A percentile compares a stretch with the other conserved stretches of the same genome.
phyloP scores from a whole-genome alignment of 1,140 invertebrate genomes.

The Megalopta genalis region DNA sequence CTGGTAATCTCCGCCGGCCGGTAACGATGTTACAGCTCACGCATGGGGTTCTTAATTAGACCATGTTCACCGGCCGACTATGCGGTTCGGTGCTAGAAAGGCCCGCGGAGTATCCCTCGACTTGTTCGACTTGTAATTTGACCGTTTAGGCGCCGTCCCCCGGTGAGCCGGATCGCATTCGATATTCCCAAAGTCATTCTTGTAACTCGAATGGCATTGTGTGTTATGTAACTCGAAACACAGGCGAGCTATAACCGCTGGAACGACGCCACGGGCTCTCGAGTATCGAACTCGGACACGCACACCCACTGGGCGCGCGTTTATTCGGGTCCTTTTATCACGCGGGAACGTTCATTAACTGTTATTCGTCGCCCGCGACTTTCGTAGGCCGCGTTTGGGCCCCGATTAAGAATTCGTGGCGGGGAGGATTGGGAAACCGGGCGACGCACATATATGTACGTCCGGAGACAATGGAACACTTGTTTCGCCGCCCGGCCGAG shows the following conservation, averaged over 20 bases:
- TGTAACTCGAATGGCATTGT: constrained; percentile 67
- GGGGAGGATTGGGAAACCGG: neutral
- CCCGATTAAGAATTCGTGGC: neutral
- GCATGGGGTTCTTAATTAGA: no score
- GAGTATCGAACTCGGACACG: neutral
- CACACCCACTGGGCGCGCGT: neutral
- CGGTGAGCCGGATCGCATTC: constrained; percentile 70
- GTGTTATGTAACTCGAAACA: constrained; percentile 62
- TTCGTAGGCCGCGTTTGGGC: no score
- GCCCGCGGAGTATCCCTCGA: neutral
- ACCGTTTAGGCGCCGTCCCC: constrained; percentile 70
- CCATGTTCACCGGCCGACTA: no score
- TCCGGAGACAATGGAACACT: constrained; percentile 28
- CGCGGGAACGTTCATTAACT: no score
- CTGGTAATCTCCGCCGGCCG: no score
- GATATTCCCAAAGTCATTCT: constrained; percentile 75
- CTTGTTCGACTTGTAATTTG: constrained; percentile 70
- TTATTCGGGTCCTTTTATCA: constrained; percentile 22
- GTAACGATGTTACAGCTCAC: no score
- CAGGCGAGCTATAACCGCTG: constrained; percentile 52
- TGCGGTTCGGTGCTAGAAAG: no score
- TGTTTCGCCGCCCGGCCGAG: constrained; percentile 23
- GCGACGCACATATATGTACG: neutral
- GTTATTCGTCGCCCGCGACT: no score
- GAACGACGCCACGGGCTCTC: neutral